Evolutionary conservation across 2,797 vertebrate genomes (phyloP), one percentile per base, ranked within the genome.

Genomic region (Liparis tanakae): DNA sequence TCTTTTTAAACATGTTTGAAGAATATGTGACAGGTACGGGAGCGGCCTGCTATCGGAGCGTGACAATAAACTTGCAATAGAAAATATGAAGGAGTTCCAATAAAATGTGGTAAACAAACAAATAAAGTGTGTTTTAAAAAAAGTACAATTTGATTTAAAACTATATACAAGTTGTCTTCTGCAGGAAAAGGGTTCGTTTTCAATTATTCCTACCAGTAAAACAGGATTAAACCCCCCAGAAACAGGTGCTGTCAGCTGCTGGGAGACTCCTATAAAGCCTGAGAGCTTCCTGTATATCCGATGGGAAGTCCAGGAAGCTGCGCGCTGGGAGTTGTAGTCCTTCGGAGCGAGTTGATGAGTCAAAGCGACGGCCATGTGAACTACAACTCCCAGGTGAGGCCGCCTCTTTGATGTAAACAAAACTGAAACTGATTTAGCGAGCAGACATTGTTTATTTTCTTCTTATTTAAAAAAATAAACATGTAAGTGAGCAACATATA

Each of bases 391-490:
- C 94, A 92, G 39, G 67, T 22, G 70, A 76, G 63, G 78, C 73
- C 80, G 81, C 41, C 72, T 74, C 84, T 82, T 87, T 88, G 82
- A 90, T 91, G 90, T 93, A 95, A 95, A 92, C 93, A 95, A 96
- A 95, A 95, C 92, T 92, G 94, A 95, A 95, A 95, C 88, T 92
- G 89, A 85, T 90, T 87, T 79, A 82, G 48, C 79, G 67, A 79
- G 58, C 80, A 82, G 59, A 17, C 46, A 62, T 17, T 41, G 69
- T 41, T 41, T 12, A n/a, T n/a, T n/a, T n/a, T n/a, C n/a, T n/a
- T n/a, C n/a, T n/a, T n/a, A n/a, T n/a, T n/a, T n/a, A n/a, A n/a
- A n/a, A n/a, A n/a, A n/a, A 18, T 43, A 66, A 51, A 85, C 54
- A 74, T 67, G 18, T 1, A 65, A 69, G 22, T 15, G 9, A 55